phyloP scores from a whole-genome alignment of 2,113 vertebrate species.

The Passer montanus region DNA sequence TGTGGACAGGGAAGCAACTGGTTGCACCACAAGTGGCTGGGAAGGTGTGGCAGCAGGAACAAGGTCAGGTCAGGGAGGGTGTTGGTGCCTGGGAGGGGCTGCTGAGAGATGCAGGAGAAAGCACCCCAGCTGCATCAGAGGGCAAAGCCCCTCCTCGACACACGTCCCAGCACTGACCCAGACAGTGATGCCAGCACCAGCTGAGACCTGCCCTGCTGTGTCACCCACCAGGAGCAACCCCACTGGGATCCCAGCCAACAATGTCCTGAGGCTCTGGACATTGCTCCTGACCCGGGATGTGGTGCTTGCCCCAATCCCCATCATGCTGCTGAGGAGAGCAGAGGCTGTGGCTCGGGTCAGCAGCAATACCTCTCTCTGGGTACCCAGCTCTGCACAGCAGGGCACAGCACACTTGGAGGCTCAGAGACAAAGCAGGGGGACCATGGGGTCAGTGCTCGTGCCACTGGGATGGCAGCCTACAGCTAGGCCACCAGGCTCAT shows the following conservation, averaged over 20 bases:
- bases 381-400: background rate
- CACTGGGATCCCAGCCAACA: background rate
- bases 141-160: fast-evolving
- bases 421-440: background rate
- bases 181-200: fast-evolving
- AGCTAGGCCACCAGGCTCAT: background rate
- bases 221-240: background rate
- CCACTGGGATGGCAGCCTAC: background rate
- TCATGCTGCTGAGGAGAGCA: background rate
- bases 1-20: fast-evolving
- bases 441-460: background rate
- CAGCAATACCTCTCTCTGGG: background rate
- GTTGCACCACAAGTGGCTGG: fast-evolving
- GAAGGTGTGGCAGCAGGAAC: background rate
- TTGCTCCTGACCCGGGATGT: fast-evolving
- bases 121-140: background rate
- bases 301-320: fast-evolving
- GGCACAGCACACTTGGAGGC: background rate
- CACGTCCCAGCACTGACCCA: fast-evolving
- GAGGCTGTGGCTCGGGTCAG: background rate
- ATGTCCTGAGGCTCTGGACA: background rate
- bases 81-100: background rate
- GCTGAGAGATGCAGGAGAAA: background rate
- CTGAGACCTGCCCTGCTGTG: background rate
- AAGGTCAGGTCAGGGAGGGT: too few relatives aligned